Evolutionary conservation across 2,797 vertebrate genomes (phyloP).

Genomic region (Danio albolineatus): DNA sequence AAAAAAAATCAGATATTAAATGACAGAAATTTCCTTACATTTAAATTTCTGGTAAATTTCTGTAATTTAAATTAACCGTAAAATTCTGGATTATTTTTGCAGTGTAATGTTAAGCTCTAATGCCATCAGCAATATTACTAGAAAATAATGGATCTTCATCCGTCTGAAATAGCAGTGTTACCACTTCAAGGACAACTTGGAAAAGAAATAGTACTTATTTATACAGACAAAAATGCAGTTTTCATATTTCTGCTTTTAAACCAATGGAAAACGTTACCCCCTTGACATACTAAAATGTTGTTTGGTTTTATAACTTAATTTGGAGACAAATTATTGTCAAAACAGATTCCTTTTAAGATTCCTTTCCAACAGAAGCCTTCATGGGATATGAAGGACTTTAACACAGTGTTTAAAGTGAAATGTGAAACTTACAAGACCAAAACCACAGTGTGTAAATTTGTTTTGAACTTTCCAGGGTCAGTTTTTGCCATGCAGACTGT

Average conservation of each 20-base stretch:
- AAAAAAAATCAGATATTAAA: too few species aligned
- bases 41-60: too few species aligned
- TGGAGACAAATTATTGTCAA: constrained; percentile 13
- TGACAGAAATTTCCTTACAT: too few species aligned
- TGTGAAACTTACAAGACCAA: neutral
- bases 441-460: constrained; percentile 34
- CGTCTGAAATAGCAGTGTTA: neutral
- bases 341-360: neutral
- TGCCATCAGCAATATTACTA: neutral
- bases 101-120: too few species aligned
- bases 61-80: too few species aligned
- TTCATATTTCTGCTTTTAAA: neutral
- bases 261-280: neutral
- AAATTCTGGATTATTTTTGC: too few species aligned
- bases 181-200: too few species aligned
- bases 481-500: constrained; percentile 20
- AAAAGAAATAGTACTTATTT: neutral
- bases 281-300: neutral
- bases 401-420: neutral
- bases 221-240: neutral
- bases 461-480: constrained; percentile 7
- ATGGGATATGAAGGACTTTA: constrained; percentile 10
- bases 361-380: neutral
- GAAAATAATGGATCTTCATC: constrained; percentile 8
- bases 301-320: neutral